Evolutionary conservation across 2,113 vertebrate genomes (phyloP).

Genomic region (Tympanuchus pallidicinctus): DNA sequence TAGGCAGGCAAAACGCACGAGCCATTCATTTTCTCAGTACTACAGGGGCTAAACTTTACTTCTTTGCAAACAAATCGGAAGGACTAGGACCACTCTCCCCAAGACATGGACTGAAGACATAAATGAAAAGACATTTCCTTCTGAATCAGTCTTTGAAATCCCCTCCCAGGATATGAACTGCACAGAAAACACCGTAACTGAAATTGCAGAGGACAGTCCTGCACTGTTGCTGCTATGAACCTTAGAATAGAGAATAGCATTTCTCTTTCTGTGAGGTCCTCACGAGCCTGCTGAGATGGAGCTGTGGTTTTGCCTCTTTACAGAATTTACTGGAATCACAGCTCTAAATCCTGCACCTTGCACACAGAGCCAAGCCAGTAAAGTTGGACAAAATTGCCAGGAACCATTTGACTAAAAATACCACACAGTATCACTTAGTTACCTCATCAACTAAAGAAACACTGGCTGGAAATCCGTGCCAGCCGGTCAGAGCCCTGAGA

Average conservation of each 20-base stretch:
- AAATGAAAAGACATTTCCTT: background rate
- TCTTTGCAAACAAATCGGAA: background rate
- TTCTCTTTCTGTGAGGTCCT: background rate
- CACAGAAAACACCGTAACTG: background rate
- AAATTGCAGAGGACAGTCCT: fast-evolving
- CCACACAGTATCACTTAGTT: background rate
- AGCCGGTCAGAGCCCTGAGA: conserved; percentile 9
- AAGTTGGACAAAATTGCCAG: background rate
- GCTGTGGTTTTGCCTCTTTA: background rate
- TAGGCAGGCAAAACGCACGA: background rate
- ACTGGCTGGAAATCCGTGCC: background rate
- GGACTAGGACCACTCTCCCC: background rate
- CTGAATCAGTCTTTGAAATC: background rate
- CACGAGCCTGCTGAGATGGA: background rate
- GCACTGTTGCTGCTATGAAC: background rate
- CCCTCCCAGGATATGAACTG: background rate
- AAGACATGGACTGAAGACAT: background rate
- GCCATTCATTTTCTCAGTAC: background rate
- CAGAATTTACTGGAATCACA: background rate
- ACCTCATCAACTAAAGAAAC: background rate
- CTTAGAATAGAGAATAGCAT: background rate
- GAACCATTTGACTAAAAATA: background rate
- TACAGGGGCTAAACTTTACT: background rate
- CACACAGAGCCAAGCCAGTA: background rate
- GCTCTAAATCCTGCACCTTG: background rate